These are phyloP conservation scores for Apolygus lucorum DNA, from an alignment of 1,140 invertebrate genomes.

Conservation along the genomic window DNA sequence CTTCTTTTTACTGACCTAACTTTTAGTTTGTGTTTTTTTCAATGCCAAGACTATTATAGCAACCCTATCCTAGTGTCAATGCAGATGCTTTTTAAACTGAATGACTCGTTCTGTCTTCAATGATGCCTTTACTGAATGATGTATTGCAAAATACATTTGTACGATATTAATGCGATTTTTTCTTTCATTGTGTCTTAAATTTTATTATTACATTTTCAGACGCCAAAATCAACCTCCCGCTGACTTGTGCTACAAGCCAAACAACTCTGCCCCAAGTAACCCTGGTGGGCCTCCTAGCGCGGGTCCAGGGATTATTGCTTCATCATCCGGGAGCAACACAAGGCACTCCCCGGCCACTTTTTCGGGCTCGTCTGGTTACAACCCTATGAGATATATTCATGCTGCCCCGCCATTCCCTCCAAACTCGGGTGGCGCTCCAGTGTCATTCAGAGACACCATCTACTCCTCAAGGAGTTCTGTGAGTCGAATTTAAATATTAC, in stretches of 20 bases:
- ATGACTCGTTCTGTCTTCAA: not conserved
- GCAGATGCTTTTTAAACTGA: too few relatives aligned
- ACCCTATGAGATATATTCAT: slow-evolving; percentile 26
- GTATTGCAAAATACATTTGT: not conserved
- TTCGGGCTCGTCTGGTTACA: slow-evolving; percentile 19
- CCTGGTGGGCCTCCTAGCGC: not conserved
- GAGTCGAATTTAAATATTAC: too few relatives aligned
- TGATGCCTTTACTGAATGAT: not conserved
- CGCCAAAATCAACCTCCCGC: slow-evolving; percentile 15
- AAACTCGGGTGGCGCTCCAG: slow-evolving; percentile 2
- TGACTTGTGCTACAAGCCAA: slow-evolving; percentile 14
- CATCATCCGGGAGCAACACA: slow-evolving; percentile 9
- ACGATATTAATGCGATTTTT: not conserved
- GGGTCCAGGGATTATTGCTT: not conserved
- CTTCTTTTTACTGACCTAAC: too few relatives aligned
- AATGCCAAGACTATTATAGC: too few relatives aligned
- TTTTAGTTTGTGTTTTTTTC: too few relatives aligned
- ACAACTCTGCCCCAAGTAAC: not conserved
- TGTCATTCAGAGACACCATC: slow-evolving; percentile 15
- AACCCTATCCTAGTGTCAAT: too few relatives aligned
- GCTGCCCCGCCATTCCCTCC: slow-evolving; percentile 17
- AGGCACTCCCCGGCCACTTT: slow-evolving; percentile 14
- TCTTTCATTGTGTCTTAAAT: too few relatives aligned
- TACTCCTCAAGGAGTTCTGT: slow-evolving; percentile 17
- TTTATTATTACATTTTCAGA: too few relatives aligned